phyloP scores from a whole-genome alignment of 2,113 vertebrate species.

The Fukomys damarensis region DNA sequence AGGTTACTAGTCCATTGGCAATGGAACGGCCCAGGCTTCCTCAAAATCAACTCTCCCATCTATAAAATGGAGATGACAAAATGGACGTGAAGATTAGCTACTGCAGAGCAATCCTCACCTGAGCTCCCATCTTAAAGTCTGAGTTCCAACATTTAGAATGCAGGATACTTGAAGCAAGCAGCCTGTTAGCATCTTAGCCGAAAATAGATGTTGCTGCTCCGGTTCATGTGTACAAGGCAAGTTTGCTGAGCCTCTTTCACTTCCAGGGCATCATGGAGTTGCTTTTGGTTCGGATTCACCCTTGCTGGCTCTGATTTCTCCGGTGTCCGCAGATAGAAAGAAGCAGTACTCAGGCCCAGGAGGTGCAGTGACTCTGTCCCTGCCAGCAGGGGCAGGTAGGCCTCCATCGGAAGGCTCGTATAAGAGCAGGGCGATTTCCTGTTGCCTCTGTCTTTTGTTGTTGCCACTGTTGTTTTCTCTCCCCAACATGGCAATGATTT shows the following conservation, averaged over 20 bases:
- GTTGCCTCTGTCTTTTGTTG: neutral
- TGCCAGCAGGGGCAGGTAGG: fast-evolving
- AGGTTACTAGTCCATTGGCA: neutral
- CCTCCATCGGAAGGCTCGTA: neutral
- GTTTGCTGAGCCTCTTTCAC: neutral
- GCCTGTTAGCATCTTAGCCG: neutral
- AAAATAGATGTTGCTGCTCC: neutral
- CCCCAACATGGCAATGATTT: neutral
- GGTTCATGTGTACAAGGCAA: neutral
- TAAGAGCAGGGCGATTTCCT: neutral
- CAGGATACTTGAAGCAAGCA: no score
- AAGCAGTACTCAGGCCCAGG: fast-evolving
- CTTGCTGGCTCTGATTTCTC: neutral
- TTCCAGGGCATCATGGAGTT: neutral
- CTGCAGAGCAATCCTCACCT: neutral
- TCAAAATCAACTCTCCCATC: neutral
- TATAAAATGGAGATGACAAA: neutral
- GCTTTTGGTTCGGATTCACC: neutral
- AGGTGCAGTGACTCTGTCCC: fast-evolving
- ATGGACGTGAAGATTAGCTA: neutral
- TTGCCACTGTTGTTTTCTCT: neutral
- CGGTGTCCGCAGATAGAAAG: neutral
- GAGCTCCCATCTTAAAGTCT: neutral
- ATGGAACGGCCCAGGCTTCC: neutral
- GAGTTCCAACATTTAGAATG: neutral